Conservation (phyloP, 2,888 invertebrate species). For the Lucinisca nassula region DNA sequence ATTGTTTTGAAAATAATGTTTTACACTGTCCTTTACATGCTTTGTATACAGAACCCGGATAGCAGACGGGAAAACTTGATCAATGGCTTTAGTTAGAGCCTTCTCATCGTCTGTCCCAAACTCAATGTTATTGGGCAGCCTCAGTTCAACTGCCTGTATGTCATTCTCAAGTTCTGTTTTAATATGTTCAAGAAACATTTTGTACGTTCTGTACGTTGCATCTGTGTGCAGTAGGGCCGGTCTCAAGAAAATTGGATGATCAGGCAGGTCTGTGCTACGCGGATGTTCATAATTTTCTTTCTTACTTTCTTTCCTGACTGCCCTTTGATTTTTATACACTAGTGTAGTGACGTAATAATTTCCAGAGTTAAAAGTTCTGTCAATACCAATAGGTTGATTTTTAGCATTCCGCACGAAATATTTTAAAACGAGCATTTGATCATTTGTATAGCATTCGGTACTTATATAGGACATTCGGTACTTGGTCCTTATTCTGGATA, state of each 20-base stretch:
- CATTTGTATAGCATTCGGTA: constrained; percentile 52
- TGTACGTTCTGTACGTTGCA: constrained; percentile 47
- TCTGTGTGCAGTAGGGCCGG: constrained; percentile 38
- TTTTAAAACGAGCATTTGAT: constrained; percentile 32
- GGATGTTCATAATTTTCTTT: no score
- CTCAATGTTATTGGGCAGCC: constrained; percentile 33
- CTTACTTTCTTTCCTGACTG: no score
- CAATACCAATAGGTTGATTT: neutral
- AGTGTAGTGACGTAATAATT: constrained; percentile 15
- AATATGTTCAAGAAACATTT: constrained; percentile 33
- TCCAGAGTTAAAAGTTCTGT: neutral
- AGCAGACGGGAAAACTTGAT: constrained; percentile 27
- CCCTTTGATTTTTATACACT: constrained; percentile 44
- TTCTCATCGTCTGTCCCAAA: constrained; percentile 44
- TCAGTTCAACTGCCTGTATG: neutral
- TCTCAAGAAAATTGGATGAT: constrained; percentile 37
- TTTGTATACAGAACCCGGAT: no score
- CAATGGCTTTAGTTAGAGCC: constrained; percentile 39
- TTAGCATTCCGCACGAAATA: no score
- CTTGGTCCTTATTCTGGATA: constrained; percentile 34
- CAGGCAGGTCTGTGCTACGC: no score
- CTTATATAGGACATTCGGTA: constrained; percentile 26
- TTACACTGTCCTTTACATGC: no score
- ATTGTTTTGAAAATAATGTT: constrained; percentile 9
- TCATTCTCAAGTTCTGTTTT: constrained; percentile 19